A percentile compares a stretch with the other conserved stretches of the same genome.
Conservation (phyloP, 2,797 vertebrate genomes). For the Tenualosa thibaudeaui region DNA sequence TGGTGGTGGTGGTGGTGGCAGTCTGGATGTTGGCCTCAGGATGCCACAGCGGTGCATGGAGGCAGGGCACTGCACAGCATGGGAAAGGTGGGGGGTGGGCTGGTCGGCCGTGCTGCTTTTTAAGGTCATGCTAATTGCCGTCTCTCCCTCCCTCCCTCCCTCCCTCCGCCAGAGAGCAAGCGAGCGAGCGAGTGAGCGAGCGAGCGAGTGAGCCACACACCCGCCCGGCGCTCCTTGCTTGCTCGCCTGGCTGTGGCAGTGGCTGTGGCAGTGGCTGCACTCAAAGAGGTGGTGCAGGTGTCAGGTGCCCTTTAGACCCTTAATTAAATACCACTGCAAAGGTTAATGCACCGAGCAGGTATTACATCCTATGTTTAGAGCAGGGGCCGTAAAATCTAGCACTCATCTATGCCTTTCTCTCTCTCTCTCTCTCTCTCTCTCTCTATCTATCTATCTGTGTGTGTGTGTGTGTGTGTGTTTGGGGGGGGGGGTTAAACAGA, state of each 20-base stretch:
- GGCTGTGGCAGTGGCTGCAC: constrained; percentile 6
- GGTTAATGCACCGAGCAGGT: constrained; percentile 74
- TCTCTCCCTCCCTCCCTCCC: constrained; percentile 60
- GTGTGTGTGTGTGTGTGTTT: background rate
- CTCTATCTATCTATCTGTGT: background rate
- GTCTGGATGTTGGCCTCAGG: constrained; percentile 47
- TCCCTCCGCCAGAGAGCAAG: background rate
- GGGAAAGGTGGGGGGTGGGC: constrained; percentile 63
- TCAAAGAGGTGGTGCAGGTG: constrained; percentile 64
- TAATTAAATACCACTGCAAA: constrained; percentile 83
- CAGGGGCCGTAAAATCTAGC: constrained; percentile 59
- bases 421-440: background rate
- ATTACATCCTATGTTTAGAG: constrained; percentile 59
- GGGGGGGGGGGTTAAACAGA: background rate
- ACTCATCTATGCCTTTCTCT: background rate
- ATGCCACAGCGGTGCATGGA: constrained; percentile 42
- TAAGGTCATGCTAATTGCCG: constrained; percentile 83
- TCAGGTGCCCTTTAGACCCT: constrained; percentile 70
- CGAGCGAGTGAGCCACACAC: background rate
- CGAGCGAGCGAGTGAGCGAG: no score
- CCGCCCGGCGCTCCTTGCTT: background rate
- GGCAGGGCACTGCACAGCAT: constrained; percentile 59
- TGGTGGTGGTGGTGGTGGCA: constrained; percentile 26
- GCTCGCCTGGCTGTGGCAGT: background rate
- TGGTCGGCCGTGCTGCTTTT: constrained; percentile 56